Conservation (phyloP, 2,113 vertebrate species). For the Perca schrenkii region DNA sequence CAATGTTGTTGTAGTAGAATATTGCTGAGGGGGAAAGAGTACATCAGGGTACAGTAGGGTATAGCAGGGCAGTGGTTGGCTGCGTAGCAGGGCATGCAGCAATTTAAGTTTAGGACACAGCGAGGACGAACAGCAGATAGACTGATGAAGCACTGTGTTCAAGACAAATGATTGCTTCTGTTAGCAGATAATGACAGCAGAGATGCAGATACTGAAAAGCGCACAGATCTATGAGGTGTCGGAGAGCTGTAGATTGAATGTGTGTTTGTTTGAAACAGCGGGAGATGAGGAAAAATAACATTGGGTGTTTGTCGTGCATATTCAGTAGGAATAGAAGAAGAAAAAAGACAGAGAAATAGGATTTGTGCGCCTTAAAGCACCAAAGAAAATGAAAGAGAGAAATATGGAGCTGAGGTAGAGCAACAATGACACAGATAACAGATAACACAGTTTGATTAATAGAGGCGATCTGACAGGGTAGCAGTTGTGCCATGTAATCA, state of each 20-base stretch:
- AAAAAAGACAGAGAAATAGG: neutral
- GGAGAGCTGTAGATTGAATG: conserved; percentile 7
- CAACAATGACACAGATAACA: neutral
- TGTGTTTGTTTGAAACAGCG: neutral
- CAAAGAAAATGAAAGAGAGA: neutral
- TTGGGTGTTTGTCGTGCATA: conserved; percentile 1
- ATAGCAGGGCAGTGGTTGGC: neutral
- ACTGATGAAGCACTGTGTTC: conserved; percentile 23
- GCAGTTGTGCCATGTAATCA: neutral
- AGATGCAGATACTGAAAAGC: conserved; percentile 33
- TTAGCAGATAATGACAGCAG: conserved; percentile 41
- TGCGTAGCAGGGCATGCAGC: conserved; percentile 17
- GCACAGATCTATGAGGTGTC: neutral
- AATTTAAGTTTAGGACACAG: conserved; percentile 52
- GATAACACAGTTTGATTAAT: conserved; percentile 12
- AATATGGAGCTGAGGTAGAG: neutral
- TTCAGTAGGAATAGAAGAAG: neutral
- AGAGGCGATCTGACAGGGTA: neutral
- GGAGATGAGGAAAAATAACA: neutral
- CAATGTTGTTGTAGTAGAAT: conserved; percentile 4
- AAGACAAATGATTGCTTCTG: conserved; percentile 49
- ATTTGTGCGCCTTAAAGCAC: neutral
- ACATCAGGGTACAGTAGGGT: neutral
- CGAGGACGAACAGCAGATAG: conserved; percentile 20
- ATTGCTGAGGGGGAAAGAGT: neutral